Evolutionary conservation across 2,797 vertebrate species (phyloP), one percentile per base, ranked within the genome.

Genomic region (Meriones psammophilus): DNA sequence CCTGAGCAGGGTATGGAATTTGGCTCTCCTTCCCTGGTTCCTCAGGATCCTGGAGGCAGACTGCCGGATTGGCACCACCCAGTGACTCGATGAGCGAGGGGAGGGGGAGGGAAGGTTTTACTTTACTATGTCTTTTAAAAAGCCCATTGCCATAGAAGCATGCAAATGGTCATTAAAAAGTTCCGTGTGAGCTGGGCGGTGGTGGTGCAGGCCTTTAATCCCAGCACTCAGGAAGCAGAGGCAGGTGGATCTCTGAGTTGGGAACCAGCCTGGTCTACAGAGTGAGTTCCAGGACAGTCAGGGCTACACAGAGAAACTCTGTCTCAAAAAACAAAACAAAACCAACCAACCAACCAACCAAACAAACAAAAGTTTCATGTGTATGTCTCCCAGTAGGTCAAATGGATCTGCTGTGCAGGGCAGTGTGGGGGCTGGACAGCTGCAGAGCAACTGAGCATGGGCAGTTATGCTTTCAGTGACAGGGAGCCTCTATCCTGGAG

Each of bases 281-380:
- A 50, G 50, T 50, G 50, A 50, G 50, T 50, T 50, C 50, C 50
- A 50, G 50, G 50, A 50, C 50, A 50, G 50, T 50, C 8, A 50
- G 50, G 50, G 10, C 50, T 50, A 50, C 50, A 50, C 50, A 50
- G 50, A 50, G 50, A 50, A 50, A 50, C 50, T 9, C 50, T 50
- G 50, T 50, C 50, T 50, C 50, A 50, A 50, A 50, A 50, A 50
- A 50, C 50, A 50, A 50, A 50, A 50, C 50, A 50, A 50, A 50
- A 50, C 46, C 46, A 50, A 50, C 50, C 50, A 42, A 42, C 46
- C 46, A 50, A 50, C 50, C 8, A 10, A 50, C 50, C 50, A 50
- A 50, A 50, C 50, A 50, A 50, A 50, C 50, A 50, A 50, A 58
- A 58, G 56, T 58, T 5, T 7, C 5, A 0, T 0, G 0, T 10